These are phyloP conservation scores for Luscinia megarhynchos DNA, from an alignment of 2,797 vertebrate species.

Conservation along the genomic window DNA sequence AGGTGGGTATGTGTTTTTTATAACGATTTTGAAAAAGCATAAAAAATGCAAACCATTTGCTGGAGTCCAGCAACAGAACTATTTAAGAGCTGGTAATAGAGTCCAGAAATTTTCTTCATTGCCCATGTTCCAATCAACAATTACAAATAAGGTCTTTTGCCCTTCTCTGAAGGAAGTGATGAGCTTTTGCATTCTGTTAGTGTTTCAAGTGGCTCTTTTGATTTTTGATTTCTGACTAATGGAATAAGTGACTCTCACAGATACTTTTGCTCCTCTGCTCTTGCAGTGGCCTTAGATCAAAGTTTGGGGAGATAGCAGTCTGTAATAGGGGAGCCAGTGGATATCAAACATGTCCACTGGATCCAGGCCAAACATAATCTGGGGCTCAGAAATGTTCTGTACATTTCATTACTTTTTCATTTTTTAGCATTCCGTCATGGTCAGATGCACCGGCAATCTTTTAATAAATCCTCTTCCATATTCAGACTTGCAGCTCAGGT, in stretches of 20 bases:
- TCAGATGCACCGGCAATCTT: constrained; percentile 22
- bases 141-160: constrained; percentile 1
- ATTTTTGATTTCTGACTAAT: constrained; percentile 35
- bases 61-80: neutral
- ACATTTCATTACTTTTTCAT: neutral
- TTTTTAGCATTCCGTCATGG: neutral
- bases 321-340: neutral
- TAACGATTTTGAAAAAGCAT: neutral
- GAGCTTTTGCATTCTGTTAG: constrained; percentile 18
- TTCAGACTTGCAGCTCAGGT: constrained; percentile 15
- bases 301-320: neutral
- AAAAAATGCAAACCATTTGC: constrained; percentile 9
- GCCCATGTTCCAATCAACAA: neutral
- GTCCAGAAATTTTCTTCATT: neutral
- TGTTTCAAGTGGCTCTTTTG: constrained; percentile 10
- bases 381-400: neutral
- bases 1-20: constrained; percentile 47
- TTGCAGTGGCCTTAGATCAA: neutral
- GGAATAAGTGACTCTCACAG: constrained; percentile 43
- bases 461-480: constrained; percentile 4
- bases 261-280: neutral
- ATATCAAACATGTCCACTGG: neutral
- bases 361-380: neutral
- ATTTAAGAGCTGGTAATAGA: neutral
- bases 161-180: constrained; percentile 14